phyloP scores from a whole-genome alignment of 1,140 invertebrate genomes.

The Camponotus pennsylvanicus region DNA sequence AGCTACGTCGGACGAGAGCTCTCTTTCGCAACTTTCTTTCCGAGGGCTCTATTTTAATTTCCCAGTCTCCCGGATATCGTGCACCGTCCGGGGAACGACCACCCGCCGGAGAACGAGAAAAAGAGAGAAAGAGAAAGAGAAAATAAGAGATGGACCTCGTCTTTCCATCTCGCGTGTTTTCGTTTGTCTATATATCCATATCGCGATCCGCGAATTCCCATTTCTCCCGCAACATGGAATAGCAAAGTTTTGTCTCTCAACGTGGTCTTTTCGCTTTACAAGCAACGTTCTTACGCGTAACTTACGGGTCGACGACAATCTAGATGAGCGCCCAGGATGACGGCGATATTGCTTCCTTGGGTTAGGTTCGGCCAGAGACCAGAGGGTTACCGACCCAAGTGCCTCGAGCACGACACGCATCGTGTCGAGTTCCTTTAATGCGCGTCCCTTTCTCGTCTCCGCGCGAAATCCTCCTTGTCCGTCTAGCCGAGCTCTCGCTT shows the following conservation, averaged over 20 bases:
- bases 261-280: slow-evolving; percentile 61
- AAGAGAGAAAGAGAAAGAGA: not conserved
- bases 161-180: slow-evolving; percentile 1
- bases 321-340: slow-evolving; percentile 68
- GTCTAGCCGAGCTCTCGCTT: slow-evolving; percentile 21
- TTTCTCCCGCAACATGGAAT: slow-evolving; percentile 2
- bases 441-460: slow-evolving; percentile 18
- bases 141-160: slow-evolving; percentile 19
- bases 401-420: slow-evolving; percentile 58
- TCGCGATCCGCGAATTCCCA: not conserved
- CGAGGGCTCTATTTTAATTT: slow-evolving; percentile 79
- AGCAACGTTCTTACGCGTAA: slow-evolving; percentile 77
- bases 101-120: slow-evolving; percentile 63
- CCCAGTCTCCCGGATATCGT: slow-evolving; percentile 67
- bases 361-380: slow-evolving; percentile 70
- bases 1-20: slow-evolving; percentile 63
- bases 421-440: slow-evolving; percentile 55
- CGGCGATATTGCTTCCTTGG: slow-evolving; percentile 76
- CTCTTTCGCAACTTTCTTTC: slow-evolving; percentile 74
- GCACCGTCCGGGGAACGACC: slow-evolving; percentile 74
- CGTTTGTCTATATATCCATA: slow-evolving; percentile 3
- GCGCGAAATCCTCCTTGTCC: slow-evolving; percentile 41
- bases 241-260: slow-evolving; percentile 68
- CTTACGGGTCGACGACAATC: slow-evolving; percentile 73
- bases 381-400: slow-evolving; percentile 77